Evolutionary conservation across 1,140 invertebrate species (phyloP), one percentile per base, ranked within the genome.

Genomic region (Calosoma granatense): DNA sequence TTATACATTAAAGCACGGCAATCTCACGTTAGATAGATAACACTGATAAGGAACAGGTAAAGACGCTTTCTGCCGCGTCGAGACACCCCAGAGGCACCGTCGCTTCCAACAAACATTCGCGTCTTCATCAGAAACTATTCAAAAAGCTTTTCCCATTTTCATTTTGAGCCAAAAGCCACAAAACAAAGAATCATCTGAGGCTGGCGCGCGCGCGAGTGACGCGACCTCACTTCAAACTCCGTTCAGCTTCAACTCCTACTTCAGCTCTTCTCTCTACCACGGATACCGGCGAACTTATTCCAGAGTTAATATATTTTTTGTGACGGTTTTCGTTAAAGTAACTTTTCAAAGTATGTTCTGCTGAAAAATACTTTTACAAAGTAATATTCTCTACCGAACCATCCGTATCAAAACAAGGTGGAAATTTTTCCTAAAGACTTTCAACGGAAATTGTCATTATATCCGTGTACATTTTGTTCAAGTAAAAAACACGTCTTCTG

Each of bases 11-110:
- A 51, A 39, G 54, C 20, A 52, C 51, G 30, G 56, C 56, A 58
- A 58, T 58, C 56, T 58, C 56, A 47, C 47, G 20, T 15, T 26
- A 58, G 56, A 58, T 58, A 54, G 56, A 58, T 58, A 58, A 58
- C 56, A 47, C 17, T 58, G 56, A 58, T 58, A 58, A 58, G 51
- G 23, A 30, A 30, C 51, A 15, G 21, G 51, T 53, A 58, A 57
- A 57, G 51, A 58, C 51, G 53, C 41, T 58, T 58, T 53, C 51
- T 36, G 39, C 6, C 26, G 14, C 26, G 26, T 14, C 26, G 14
- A 14, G 26, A 30, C 14, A 14, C 56, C 51, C 43, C 51, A 53
- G 56, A 30, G 51, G 39, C 56, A 21, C 15, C 56, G 39, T 30
- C 26, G 26, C 14, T 30, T n/a, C 15, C 56, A 26, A 26, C 51